A percentile compares a stretch with the other conserved stretches of the same genome.
phyloP scores from a whole-genome alignment of 2,888 invertebrate genomes.

The Coelopa pilipes region DNA sequence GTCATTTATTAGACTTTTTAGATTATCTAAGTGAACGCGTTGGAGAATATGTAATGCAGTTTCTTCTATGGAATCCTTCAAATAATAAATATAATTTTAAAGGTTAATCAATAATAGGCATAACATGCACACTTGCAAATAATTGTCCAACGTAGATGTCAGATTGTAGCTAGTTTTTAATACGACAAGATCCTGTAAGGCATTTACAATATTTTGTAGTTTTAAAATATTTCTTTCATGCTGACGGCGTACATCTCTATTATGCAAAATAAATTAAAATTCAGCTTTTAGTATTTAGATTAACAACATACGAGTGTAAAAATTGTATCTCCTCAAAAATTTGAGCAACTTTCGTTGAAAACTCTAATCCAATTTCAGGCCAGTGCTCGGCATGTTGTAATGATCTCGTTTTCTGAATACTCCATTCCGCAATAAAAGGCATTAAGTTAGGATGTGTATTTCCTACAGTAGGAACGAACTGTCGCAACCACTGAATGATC shows the following conservation, averaged over 20 bases:
- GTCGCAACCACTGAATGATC: constrained; percentile 63
- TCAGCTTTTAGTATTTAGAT: background rate
- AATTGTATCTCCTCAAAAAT: constrained; percentile 63
- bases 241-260: constrained; percentile 62
- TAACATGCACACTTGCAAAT: constrained; percentile 52
- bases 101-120: background rate
- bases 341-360: constrained; percentile 60
- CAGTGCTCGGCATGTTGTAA: constrained; percentile 63
- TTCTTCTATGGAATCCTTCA: constrained; percentile 60
- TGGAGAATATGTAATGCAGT: constrained; percentile 63
- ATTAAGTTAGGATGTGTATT: constrained; percentile 63
- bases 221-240: constrained; percentile 61
- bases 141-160: constrained; percentile 63
- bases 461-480: constrained; percentile 62
- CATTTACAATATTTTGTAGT: constrained; percentile 58
- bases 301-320: constrained; percentile 58
- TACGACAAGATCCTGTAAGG: constrained; percentile 60
- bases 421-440: constrained; percentile 63
- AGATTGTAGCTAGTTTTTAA: constrained; percentile 64
- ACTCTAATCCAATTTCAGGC: constrained; percentile 67
- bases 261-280: constrained; percentile 16
- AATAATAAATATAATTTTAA: background rate
- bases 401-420: constrained; percentile 60
- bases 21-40: constrained; percentile 60
- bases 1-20: constrained; percentile 61